Conservation (phyloP, 2,888 invertebrate species). For the Gari tellinella region DNA sequence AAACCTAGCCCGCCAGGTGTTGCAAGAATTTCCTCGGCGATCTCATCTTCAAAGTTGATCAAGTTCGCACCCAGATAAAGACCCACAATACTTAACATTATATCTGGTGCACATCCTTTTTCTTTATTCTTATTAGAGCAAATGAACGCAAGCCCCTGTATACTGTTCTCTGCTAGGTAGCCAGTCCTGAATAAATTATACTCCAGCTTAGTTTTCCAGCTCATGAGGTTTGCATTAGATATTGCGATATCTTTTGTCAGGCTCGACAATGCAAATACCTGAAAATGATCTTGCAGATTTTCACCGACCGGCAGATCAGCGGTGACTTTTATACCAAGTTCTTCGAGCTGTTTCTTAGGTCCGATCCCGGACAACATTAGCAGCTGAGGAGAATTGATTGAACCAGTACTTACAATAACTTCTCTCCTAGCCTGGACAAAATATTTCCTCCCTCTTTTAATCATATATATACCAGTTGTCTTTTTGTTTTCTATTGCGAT, state of each 20-base stretch:
- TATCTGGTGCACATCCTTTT: slow-evolving; percentile 37
- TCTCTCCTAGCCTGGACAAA: too few relatives aligned
- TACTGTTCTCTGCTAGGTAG: slow-evolving; percentile 14
- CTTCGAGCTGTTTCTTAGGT: too few relatives aligned
- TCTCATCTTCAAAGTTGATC: slow-evolving; percentile 18
- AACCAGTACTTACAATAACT: too few relatives aligned
- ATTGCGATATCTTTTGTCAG: slow-evolving; percentile 25
- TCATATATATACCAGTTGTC: too few relatives aligned
- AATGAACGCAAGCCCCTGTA: slow-evolving; percentile 35
- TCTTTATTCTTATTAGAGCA: slow-evolving; percentile 17
- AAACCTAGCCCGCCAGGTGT: slow-evolving; percentile 74
- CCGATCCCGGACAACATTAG: too few relatives aligned
- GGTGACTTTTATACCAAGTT: too few relatives aligned
- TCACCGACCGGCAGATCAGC: too few relatives aligned
- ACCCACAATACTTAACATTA: slow-evolving; percentile 30
- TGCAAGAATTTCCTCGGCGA: slow-evolving; percentile 26
- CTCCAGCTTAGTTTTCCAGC: slow-evolving; percentile 19
- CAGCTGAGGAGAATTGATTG: too few relatives aligned
- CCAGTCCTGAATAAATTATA: slow-evolving; percentile 39
- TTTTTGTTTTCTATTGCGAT: too few relatives aligned
- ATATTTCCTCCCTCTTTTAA: too few relatives aligned
- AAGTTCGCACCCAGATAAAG: too few relatives aligned
- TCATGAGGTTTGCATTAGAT: slow-evolving; percentile 17
- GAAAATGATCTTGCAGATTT: too few relatives aligned
- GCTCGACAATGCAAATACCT: neutral